A percentile compares a stretch with the other conserved stretches of the same genome.
phyloP scores from a whole-genome alignment of 1,140 invertebrate species.

The Magallana angulata region DNA sequence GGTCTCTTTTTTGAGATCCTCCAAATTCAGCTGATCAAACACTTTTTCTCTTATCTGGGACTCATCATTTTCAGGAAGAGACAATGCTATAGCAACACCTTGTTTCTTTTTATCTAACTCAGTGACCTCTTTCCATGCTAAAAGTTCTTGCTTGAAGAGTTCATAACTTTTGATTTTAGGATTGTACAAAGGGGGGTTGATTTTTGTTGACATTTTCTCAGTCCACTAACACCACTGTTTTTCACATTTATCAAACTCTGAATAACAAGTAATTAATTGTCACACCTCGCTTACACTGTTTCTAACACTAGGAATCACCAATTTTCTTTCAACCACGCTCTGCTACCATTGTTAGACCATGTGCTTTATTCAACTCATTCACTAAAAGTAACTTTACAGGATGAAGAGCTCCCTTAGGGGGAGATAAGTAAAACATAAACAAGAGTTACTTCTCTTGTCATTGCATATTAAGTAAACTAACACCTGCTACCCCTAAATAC shows the following conservation, averaged over 20 bases:
- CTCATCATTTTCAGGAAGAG: slow-evolving; percentile 55
- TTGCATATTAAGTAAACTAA: too few relatives aligned
- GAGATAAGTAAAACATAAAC: too few relatives aligned
- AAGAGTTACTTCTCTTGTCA: too few relatives aligned
- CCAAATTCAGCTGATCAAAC: slow-evolving; percentile 55
- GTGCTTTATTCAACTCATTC: too few relatives aligned
- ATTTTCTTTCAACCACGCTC: slow-evolving; percentile 18
- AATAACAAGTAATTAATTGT: background rate
- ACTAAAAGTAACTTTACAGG: too few relatives aligned
- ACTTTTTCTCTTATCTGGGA: slow-evolving; percentile 51
- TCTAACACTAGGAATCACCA: background rate
- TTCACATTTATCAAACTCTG: background rate
- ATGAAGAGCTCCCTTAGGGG: too few relatives aligned
- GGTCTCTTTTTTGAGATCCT: slow-evolving; percentile 51
- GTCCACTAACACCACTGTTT: too few relatives aligned
- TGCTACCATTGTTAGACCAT: slow-evolving; percentile 24
- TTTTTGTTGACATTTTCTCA: slow-evolving; percentile 45
- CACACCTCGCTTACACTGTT: background rate
- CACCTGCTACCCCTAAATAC: too few relatives aligned
- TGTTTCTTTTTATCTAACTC: slow-evolving; percentile 54
- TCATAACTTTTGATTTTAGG: slow-evolving; percentile 46
- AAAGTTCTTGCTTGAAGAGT: slow-evolving; percentile 53
- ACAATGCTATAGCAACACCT: slow-evolving; percentile 55
- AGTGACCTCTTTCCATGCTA: slow-evolving; percentile 53
- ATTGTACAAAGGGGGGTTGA: slow-evolving; percentile 41